These are phyloP conservation scores for Chaenocephalus aceratus DNA, from an alignment of 2,113 vertebrate genomes.

Conservation along the genomic window DNA sequence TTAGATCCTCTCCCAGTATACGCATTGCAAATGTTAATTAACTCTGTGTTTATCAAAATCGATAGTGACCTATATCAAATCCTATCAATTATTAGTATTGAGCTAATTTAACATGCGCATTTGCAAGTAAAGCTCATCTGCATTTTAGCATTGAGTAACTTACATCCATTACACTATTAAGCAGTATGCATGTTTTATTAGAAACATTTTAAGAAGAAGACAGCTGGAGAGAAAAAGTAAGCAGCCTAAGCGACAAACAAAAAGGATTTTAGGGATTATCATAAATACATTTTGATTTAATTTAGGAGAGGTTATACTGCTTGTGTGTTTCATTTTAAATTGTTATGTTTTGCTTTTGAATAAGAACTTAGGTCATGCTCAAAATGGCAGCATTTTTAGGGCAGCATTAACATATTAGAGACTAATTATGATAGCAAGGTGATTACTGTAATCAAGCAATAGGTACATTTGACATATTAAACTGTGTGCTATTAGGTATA, in stretches of 20 bases:
- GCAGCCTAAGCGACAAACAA: slow-evolving; percentile 1
- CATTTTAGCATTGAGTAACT: slow-evolving; percentile 22
- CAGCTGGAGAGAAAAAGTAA: slow-evolving; percentile 2
- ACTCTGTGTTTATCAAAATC: slow-evolving; percentile 31
- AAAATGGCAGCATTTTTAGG: slow-evolving; percentile 1
- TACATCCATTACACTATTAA: not conserved
- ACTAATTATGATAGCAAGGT: not conserved
- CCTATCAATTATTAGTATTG: slow-evolving; percentile 29
- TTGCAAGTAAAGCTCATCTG: not conserved
- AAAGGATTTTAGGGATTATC: not conserved
- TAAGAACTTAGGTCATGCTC: not conserved
- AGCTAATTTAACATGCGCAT: slow-evolving; percentile 1
- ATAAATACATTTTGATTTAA: slow-evolving; percentile 10
- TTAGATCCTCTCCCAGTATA: slow-evolving; percentile 10
- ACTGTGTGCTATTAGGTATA: not conserved
- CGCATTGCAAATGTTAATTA: slow-evolving; percentile 51
- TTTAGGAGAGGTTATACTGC: not conserved
- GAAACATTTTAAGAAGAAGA: not conserved
- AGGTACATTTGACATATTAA: not conserved
- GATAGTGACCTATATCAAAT: slow-evolving; percentile 38
- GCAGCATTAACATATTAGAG: not conserved
- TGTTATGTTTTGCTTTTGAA: not conserved
- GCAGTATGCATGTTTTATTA: not conserved
- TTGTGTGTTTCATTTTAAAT: slow-evolving; percentile 12
- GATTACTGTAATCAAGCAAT: not conserved